Evolutionary conservation across 2,888 invertebrate genomes (phyloP).

Genomic region (Tetramorium bicarinatum): DNA sequence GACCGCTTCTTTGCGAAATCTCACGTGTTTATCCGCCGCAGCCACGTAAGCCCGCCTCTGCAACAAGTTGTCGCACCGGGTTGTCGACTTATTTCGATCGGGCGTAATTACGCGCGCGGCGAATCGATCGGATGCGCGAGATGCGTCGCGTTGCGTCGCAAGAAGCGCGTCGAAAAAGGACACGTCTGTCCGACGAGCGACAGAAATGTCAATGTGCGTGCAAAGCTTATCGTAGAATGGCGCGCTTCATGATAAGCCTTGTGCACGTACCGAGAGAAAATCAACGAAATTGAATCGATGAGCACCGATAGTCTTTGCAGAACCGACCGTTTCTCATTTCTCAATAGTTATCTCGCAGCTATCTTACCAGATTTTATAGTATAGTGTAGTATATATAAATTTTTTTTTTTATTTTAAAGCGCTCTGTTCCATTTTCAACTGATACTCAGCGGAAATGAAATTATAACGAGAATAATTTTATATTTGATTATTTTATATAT

Average conservation of each 20-base stretch:
- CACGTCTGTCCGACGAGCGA: not conserved
- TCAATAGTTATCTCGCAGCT: not conserved
- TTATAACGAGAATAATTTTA: not conserved
- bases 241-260: conserved; percentile 14
- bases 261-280: not conserved
- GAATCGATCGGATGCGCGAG: conserved; percentile 30
- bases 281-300: not conserved
- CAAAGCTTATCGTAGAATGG: conserved; percentile 7
- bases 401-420: not conserved
- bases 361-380: not conserved
- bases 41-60: conserved; percentile 18
- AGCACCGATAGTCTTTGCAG: not conserved
- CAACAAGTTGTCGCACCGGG: conserved; percentile 45
- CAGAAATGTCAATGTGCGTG: not conserved
- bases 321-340: not conserved
- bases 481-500: not conserved
- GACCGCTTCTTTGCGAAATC: conserved; percentile 38
- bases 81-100: conserved; percentile 37
- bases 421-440: not conserved
- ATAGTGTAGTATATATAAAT: too few species aligned
- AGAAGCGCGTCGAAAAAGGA: not conserved
- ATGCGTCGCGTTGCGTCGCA: conserved; percentile 15
- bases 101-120: conserved; percentile 33
- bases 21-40: conserved; percentile 10
- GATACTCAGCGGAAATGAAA: not conserved